Evolutionary conservation across 2,797 vertebrate genomes (phyloP), one percentile per base, ranked within the genome.

Genomic region (Vireo griseus): DNA sequence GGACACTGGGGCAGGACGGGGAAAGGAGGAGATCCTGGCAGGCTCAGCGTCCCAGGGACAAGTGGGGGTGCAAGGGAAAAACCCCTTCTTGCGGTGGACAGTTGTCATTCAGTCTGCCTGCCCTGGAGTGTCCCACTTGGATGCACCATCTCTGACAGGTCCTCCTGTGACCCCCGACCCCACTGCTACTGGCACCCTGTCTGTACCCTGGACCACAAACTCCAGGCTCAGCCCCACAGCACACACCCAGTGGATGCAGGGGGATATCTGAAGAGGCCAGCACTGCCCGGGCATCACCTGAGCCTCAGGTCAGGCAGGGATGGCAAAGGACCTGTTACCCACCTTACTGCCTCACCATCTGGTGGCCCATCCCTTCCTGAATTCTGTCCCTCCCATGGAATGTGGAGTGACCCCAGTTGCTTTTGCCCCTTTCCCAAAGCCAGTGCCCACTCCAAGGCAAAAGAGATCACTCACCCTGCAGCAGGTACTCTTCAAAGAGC

Each of bases 391-490:
- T 63, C 35, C 29, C 2, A 0, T 0, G 0, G 57, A 54, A 37
- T 0, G 1, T 4, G 3, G 37, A 29, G 11, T 45, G 52, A n/a
- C 31, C 37, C 24, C 3, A 2, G 4, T 6, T 6, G 8, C 63
- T n/a, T 25, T 51, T 33, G 11, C 17, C 25, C 40, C 13, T 8
- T 55, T 62, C 61, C 59, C 78, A 29, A 66, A 51, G 18, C 16
- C 54, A 45, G 37, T 2, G 2, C 54, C 28, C 0, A 0, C n/a
- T 25, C 29, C 33, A 1, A 9, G 52, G 25, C 2, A 1, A 6
- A 17, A 63, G 67, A 28, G 52, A 58, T 61, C 47, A 42, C 96
- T 96, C 79, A 96, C 96, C 93, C 57, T 86, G 92, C 57, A 17
- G 35, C 57, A 67, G 18, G 50, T 88, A 54, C 1, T 97, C 96